Conservation (phyloP, 2,113 vertebrate species). For the Dermatemys mawii region DNA sequence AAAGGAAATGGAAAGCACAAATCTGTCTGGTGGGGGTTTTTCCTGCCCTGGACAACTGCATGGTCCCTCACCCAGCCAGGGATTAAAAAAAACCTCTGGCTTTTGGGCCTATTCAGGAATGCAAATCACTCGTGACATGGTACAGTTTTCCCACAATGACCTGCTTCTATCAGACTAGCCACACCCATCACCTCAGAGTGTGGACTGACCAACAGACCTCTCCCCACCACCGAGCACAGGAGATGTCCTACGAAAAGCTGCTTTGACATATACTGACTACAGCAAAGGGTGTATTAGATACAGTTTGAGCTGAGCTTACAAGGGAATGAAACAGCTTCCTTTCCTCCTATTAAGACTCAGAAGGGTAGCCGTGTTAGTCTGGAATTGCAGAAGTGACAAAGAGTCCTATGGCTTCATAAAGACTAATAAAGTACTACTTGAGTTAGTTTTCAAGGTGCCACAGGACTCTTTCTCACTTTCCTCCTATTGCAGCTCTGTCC, state of each 20-base stretch:
- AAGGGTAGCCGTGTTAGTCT: no score
- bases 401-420: no score
- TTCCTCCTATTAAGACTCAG: no score
- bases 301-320: background rate
- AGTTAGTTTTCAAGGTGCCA: no score
- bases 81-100: background rate
- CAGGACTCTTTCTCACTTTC: no score
- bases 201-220: background rate
- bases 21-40: background rate
- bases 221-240: background rate
- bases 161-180: background rate
- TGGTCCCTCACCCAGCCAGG: rapidly evolving
- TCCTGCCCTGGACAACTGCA: background rate
- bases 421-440: no score
- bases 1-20: constrained; percentile 30
- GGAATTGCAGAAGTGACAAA: no score
- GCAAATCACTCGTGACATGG: background rate
- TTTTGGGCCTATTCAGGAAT: rapidly evolving
- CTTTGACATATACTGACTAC: background rate
- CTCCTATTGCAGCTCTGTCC: background rate
- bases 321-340: background rate
- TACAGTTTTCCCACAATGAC: background rate
- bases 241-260: background rate
- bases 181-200: background rate
- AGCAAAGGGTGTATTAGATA: background rate